Evolutionary conservation across 2,797 vertebrate species (phyloP), one percentile per base, ranked within the genome.

Genomic region (Mormyrops attenuatus): DNA sequence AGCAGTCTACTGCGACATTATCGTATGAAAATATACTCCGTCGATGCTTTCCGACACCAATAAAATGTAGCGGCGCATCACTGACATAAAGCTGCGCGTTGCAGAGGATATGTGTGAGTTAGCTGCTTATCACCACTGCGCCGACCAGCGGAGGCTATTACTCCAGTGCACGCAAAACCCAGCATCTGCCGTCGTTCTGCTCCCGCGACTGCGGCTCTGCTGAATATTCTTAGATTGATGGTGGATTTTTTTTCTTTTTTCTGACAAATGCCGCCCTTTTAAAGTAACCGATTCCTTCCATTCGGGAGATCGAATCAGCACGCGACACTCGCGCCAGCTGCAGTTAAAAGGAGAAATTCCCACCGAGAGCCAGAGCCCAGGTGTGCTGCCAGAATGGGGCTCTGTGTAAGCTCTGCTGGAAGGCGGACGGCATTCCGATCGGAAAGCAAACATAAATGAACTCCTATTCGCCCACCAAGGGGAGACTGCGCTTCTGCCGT

Each of bases 91-190:
- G 92, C 93, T 88, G 88, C 90, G 93, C 93, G 93, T 94, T 93
- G 93, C 92, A 89, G 89, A 94, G 93, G 94, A 95, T 95, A 94
- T 93, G 94, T 87, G 93, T 93, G 93, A 55, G 53, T 85, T 91
- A 90, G 89, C 91, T 91, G 91, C 91, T 94, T 95, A 95, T 95
- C 95, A 95, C 90, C 92, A 93, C 93, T 93, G 91, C 92, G 93
- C 93, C 91, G 92, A 47, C 90, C 26, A 90, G 91, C 92, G 92
- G 88, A 90, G 89, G 88, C 93, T 93, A 93, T 94, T 92, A 94
- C 94, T 95, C 92, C 55, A 93, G 92, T 90, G 89, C 87, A 91
- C 90, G 82, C 90, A 92, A 91, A 82, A 89, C 90, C 89, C 34
- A 15, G 89, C 92, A 94, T 91, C 94, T 93, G 93, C 93, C 94